phyloP scores from a whole-genome alignment of 2,113 vertebrate species.

The Vidua macroura region DNA sequence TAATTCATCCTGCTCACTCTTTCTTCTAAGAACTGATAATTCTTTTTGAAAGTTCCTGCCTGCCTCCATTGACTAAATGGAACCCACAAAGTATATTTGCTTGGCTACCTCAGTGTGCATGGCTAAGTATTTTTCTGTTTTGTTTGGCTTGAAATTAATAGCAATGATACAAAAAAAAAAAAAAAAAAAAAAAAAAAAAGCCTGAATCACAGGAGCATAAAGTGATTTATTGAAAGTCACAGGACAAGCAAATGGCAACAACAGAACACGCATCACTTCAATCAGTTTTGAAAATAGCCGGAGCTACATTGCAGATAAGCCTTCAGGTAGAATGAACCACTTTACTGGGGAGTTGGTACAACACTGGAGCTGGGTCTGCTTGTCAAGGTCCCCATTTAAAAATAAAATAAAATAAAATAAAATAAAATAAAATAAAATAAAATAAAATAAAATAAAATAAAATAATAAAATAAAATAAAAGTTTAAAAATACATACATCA shows the following conservation, averaged over 20 bases:
- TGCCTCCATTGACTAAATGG: neutral
- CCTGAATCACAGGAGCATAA: neutral
- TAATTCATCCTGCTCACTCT: neutral
- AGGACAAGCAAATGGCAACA: neutral
- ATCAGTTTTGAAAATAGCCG: neutral
- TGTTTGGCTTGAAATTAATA: neutral
- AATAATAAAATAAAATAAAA: neutral
- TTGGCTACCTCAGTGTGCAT: neutral
- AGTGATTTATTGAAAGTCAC: neutral
- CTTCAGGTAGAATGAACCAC: neutral
- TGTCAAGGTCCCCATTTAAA: neutral
- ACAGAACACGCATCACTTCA: neutral
- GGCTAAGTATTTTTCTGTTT: neutral
- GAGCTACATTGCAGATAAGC: neutral
- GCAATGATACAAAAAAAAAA: neutral
- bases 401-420: neutral
- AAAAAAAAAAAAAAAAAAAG: neutral
- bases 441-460: neutral
- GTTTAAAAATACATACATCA: fast-evolving
- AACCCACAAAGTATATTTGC: neutral
- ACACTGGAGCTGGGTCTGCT: neutral
- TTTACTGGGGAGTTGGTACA: neutral
- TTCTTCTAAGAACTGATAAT: neutral
- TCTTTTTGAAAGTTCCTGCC: neutral
- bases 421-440: neutral